phyloP scores from a whole-genome alignment of 2,797 vertebrate species.

The Mallotus villosus region DNA sequence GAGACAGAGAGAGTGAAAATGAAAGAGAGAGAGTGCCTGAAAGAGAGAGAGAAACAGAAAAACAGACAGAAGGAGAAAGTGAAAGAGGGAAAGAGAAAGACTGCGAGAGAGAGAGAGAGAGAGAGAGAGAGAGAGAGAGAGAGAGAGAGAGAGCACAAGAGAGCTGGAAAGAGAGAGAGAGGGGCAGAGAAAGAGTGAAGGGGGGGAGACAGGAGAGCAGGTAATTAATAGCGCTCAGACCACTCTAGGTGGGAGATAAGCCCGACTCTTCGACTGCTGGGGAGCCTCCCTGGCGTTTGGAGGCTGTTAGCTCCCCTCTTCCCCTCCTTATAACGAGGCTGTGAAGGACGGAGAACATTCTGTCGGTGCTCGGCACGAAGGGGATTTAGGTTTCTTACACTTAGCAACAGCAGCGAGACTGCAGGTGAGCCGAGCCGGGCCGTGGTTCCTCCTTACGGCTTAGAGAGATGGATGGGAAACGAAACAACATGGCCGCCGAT shows the following conservation, averaged over 20 bases:
- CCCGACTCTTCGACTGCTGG: slow-evolving; percentile 41
- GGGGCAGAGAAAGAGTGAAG: too few relatives aligned
- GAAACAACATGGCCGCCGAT: slow-evolving; percentile 47
- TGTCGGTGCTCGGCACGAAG: not conserved
- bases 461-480: slow-evolving; percentile 49
- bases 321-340: slow-evolving; percentile 55
- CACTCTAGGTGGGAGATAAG: slow-evolving; percentile 59
- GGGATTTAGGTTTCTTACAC: not conserved
- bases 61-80: slow-evolving; percentile 14
- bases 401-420: slow-evolving; percentile 6
- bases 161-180: slow-evolving; percentile 3
- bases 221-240: slow-evolving; percentile 63
- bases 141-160: slow-evolving; percentile 22
- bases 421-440: slow-evolving; percentile 15
- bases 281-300: slow-evolving; percentile 51
- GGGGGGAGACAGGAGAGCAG: slow-evolving; percentile 32
- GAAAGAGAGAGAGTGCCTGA: not conserved
- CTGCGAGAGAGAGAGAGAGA: slow-evolving; percentile 14
- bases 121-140: slow-evolving; percentile 10
- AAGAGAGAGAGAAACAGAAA: not conserved
- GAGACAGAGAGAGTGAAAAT: slow-evolving; percentile 19
- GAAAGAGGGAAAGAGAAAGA: slow-evolving; percentile 10
- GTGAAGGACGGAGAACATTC: slow-evolving; percentile 25
- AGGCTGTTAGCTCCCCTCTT: slow-evolving; percentile 44
- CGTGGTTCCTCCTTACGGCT: slow-evolving; percentile 19